These are phyloP conservation scores for Enteromius viviparus DNA, from an alignment of 2,797 vertebrate species.

Conservation along the genomic window DNA sequence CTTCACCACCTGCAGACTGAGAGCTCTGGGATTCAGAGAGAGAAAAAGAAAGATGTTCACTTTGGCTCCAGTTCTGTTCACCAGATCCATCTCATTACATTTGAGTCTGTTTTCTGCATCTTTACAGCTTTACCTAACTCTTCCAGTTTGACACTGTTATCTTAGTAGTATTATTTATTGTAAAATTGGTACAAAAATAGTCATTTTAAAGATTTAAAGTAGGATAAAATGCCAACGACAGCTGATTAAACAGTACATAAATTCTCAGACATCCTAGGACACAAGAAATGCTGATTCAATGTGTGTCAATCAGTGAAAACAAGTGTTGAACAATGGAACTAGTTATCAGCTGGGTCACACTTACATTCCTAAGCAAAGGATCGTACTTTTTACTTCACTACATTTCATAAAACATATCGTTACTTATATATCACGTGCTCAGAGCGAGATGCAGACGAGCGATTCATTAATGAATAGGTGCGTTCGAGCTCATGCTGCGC, in stretches of 20 bases:
- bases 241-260: not conserved
- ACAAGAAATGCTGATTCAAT: not conserved
- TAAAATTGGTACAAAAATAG: not conserved
- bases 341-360: not conserved
- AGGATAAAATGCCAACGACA: not conserved
- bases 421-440: too few species aligned
- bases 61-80: conserved; percentile 47
- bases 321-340: not conserved
- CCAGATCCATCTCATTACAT: conserved; percentile 9
- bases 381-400: too few species aligned
- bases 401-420: too few species aligned
- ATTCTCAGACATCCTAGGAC: not conserved
- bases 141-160: not conserved
- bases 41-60: conserved; percentile 43
- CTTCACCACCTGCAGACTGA: conserved; percentile 42
- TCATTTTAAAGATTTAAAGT: not conserved
- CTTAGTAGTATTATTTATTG: not conserved
- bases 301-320: not conserved
- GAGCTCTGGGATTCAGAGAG: conserved; percentile 38
- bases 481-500: too few species aligned
- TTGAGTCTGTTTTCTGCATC: not conserved
- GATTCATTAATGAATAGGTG: too few species aligned
- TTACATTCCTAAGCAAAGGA: not conserved
- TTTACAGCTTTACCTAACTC: not conserved
- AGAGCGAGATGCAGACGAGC: too few species aligned